Percentiles rank a stretch among this genome's conserved stretches.
phyloP scores from a whole-genome alignment of 1,140 invertebrate genomes.

The Euwallacea fornicatus region DNA sequence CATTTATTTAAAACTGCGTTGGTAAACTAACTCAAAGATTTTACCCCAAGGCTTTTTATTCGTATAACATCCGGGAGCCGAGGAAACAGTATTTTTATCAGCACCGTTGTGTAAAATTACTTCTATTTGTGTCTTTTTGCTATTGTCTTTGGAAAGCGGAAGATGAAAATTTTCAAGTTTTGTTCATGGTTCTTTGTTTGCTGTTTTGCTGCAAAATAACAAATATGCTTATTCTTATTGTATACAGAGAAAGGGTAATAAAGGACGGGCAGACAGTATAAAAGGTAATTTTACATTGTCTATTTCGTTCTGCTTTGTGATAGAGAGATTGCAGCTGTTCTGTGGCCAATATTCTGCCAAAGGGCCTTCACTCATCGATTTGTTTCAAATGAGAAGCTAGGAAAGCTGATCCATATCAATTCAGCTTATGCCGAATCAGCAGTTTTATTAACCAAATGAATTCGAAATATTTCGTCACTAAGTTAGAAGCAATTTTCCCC shows the following conservation, averaged over 20 bases:
- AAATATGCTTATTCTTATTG: conserved; percentile 34
- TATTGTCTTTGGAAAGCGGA: conserved; percentile 32
- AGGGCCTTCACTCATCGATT: background rate
- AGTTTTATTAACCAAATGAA: no score
- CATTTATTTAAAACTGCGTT: conserved; percentile 7
- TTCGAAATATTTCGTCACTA: no score
- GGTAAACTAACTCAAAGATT: conserved; percentile 24
- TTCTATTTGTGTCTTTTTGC: conserved; percentile 33
- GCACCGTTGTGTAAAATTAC: conserved; percentile 31
- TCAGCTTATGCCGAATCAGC: no score
- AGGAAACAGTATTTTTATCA: conserved; percentile 29
- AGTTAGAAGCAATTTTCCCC: no score
- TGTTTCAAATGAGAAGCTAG: no score
- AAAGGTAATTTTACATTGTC: conserved; percentile 29
- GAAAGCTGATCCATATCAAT: no score
- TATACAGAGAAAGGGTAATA: conserved; percentile 26
- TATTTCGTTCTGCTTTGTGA: conserved; percentile 11
- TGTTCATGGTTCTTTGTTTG: conserved; percentile 33
- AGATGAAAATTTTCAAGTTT: conserved; percentile 34
- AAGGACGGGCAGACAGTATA: conserved; percentile 23
- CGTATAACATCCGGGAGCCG: background rate
- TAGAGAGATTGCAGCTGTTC: conserved; percentile 15
- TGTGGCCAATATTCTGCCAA: background rate
- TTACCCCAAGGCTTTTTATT: conserved; percentile 22
- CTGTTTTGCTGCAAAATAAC: conserved; percentile 29